phyloP scores from a whole-genome alignment of 2,888 invertebrate genomes.

The Parnassius orleans region DNA sequence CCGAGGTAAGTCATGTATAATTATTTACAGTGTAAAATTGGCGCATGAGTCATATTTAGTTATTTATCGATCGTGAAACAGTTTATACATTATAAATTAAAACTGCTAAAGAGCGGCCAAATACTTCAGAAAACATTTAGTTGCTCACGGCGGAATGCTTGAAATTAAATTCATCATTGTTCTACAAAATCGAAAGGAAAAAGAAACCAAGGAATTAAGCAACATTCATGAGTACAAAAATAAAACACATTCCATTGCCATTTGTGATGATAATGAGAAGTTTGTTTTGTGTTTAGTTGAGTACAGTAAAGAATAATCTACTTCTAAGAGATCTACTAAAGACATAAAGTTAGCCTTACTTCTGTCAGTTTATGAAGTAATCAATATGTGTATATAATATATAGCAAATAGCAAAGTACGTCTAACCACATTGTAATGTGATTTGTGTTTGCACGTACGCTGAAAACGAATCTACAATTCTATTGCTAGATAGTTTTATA shows the following conservation, averaged over 20 bases:
- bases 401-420: background rate
- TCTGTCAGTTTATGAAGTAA: constrained; percentile 12
- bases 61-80: background rate
- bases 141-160: background rate
- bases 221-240: background rate
- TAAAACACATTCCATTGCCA: background rate
- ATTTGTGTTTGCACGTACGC: background rate
- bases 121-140: background rate
- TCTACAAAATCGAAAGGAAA: background rate
- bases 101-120: too few species aligned
- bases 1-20: background rate
- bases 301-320: constrained; percentile 4
- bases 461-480: too few species aligned
- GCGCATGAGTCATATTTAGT: background rate
- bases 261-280: background rate
- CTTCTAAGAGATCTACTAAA: constrained; percentile 14
- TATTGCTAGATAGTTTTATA: background rate
- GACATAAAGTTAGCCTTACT: constrained; percentile 10
- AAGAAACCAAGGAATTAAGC: background rate
- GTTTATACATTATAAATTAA: background rate
- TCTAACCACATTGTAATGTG: too few species aligned
- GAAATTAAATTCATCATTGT: too few species aligned
- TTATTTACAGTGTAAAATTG: background rate
- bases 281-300: constrained; percentile 17
- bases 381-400: background rate